A percentile compares a stretch with the other conserved stretches of the same genome.
phyloP scores from a whole-genome alignment of 2,113 vertebrate species.

The Bos taurus region ARS-UCD2.0 NC_037351.1:11605501-11606000 shows the following conservation, averaged over 20 bases:
- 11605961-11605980: neutral
- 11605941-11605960: neutral
- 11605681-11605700: neutral
- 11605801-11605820: neutral
- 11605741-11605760: neutral
- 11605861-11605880: neutral
- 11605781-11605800: neutral
- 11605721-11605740: neutral
- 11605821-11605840: neutral
- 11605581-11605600: neutral
- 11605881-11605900: neutral
- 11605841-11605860: neutral
- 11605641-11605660: neutral
- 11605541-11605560: neutral
- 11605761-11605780: neutral
- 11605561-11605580: neutral
- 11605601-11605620: neutral
- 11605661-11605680: neutral
- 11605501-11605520: neutral
- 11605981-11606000: neutral
- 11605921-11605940: neutral
- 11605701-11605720: neutral
- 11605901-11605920: neutral
- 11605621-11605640: neutral
- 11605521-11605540: rapidly evolving